Conservation (phyloP, 2,113 vertebrate genomes). For the Pica pica region DNA sequence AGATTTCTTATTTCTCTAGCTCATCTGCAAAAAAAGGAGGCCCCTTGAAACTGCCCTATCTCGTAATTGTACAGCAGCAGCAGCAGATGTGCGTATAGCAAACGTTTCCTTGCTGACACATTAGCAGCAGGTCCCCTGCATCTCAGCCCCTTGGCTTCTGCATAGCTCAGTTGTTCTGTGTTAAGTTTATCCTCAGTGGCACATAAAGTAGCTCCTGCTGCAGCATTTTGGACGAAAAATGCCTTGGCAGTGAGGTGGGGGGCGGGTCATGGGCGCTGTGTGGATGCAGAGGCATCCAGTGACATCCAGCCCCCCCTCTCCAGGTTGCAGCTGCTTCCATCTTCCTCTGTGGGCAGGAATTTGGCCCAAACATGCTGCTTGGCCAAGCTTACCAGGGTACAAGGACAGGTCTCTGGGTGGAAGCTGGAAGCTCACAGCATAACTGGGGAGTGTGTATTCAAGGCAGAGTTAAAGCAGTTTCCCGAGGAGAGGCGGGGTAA, state of each 20-base stretch:
- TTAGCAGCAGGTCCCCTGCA: background rate
- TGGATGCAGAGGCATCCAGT: background rate
- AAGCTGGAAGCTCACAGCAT: background rate
- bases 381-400: background rate
- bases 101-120: background rate
- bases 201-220: background rate
- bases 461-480: background rate
- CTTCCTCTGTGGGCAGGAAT: background rate
- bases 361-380: background rate
- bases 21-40: background rate
- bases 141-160: background rate
- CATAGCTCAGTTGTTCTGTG: background rate
- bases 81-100: background rate
- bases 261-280: fast-evolving
- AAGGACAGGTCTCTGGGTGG: background rate
- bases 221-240: background rate
- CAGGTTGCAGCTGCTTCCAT: background rate
- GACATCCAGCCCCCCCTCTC: background rate
- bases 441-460: background rate
- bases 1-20: background rate
- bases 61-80: background rate
- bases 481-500: background rate
- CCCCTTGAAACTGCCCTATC: background rate
- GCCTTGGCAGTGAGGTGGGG: fast-evolving
- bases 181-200: background rate